These are phyloP conservation scores for Ectemnius cavifrons DNA, from an alignment of 2,888 invertebrate species.

Conservation along the genomic window DNA sequence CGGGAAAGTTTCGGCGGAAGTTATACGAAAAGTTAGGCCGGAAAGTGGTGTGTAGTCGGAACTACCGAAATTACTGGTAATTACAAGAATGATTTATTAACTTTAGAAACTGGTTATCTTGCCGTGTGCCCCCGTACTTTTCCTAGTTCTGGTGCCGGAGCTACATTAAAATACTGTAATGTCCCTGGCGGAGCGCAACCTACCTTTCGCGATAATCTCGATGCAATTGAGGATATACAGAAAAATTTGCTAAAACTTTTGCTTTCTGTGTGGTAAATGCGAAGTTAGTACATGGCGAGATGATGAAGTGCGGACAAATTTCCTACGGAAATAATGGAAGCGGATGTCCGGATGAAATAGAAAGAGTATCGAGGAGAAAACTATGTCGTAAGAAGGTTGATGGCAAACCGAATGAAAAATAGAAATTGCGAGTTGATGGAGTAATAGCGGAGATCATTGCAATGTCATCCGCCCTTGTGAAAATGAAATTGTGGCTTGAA, in stretches of 20 bases:
- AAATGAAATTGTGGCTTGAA: conserved; percentile 61
- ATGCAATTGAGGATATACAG: neutral
- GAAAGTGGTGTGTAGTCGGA: conserved; percentile 44
- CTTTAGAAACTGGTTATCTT: conserved; percentile 56
- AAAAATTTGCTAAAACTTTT: neutral
- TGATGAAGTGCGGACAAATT: neutral
- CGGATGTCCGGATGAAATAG: too few relatives aligned
- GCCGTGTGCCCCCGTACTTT: conserved; percentile 18
- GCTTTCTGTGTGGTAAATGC: neutral
- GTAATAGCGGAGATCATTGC: conserved; percentile 51
- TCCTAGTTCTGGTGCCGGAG: conserved; percentile 16
- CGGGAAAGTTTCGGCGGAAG: conserved; percentile 48
- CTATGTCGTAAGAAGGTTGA: too few relatives aligned
- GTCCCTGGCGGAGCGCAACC: conserved; percentile 32
- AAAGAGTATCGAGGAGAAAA: too few relatives aligned
- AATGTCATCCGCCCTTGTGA: conserved; percentile 49
- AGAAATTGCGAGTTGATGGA: conserved; percentile 16
- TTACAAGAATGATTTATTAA: conserved; percentile 62
- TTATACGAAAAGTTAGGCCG: conserved; percentile 58
- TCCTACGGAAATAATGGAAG: neutral
- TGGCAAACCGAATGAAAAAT: neutral
- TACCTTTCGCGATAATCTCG: neutral
- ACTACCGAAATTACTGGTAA: conserved; percentile 60
- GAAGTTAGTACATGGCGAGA: neutral
- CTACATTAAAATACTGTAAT: conserved; percentile 44